phyloP scores from a whole-genome alignment of 30 jellyfish, hydroid and myxozoan genomes.

The Aurelia aurita region DNA sequence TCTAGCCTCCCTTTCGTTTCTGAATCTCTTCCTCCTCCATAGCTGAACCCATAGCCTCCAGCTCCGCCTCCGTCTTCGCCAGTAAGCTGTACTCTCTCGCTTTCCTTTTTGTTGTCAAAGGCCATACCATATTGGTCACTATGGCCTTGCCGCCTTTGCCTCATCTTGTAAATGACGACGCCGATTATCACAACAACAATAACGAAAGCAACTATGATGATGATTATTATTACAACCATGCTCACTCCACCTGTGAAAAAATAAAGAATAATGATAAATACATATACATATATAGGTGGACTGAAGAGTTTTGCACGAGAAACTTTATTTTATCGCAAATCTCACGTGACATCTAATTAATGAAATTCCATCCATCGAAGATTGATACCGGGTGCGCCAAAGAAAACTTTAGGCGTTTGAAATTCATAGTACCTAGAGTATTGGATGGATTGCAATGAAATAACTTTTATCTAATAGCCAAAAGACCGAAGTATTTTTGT shows the following conservation, averaged over 20 bases:
- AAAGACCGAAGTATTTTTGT: too few species aligned
- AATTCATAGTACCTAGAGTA: too few species aligned
- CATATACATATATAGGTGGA: too few species aligned
- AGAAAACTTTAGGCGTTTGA: too few species aligned
- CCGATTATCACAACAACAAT: conserved; percentile 14
- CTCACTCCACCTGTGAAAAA: conserved; percentile 41
- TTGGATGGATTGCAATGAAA: too few species aligned
- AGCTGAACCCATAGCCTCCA: conserved; percentile 34
- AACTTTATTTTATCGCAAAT: too few species aligned
- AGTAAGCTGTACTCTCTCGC: conserved; percentile 56
- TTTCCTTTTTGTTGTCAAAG: conserved; percentile 23
- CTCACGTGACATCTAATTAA: too few species aligned
- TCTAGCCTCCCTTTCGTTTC: not conserved
- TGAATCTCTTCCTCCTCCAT: conserved; percentile 32
- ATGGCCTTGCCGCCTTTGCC: conserved; percentile 7
- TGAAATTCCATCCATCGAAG: too few species aligned
- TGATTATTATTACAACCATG: conserved; percentile 36
- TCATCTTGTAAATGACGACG: conserved; percentile 29
- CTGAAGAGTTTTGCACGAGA: too few species aligned
- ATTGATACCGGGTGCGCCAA: too few species aligned
- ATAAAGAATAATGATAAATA: not conserved
- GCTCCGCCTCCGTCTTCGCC: not conserved
- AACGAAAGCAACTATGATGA: conserved; percentile 33
- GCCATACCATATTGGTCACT: conserved; percentile 47
- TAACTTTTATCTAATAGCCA: too few species aligned